phyloP scores from a whole-genome alignment of 2,888 invertebrate species.

The Andrena praecox region DNA sequence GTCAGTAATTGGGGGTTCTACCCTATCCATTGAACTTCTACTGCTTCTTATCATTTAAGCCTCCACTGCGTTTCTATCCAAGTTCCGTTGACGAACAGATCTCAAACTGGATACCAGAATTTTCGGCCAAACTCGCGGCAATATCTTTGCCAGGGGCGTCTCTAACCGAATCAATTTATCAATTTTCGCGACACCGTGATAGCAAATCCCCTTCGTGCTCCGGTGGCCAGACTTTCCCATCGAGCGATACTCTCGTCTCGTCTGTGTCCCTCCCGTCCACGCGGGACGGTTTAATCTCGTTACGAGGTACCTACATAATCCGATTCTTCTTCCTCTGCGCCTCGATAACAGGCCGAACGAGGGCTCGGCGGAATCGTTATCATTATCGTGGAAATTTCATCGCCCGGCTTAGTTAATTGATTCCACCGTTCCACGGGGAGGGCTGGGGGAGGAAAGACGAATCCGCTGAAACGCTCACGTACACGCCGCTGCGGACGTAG shows the following conservation, averaged over 20 bases:
- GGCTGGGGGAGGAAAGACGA: slow-evolving; percentile 19
- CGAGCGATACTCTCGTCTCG: slow-evolving; percentile 46
- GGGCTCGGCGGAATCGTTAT: slow-evolving; percentile 62
- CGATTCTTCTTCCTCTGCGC: slow-evolving; percentile 55
- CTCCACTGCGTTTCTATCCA: too few relatives aligned
- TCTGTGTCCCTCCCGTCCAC: slow-evolving; percentile 20
- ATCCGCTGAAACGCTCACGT: slow-evolving; percentile 29
- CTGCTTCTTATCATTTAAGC: too few relatives aligned
- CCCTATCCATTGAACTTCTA: too few relatives aligned
- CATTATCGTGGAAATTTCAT: slow-evolving; percentile 66
- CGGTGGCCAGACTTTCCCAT: slow-evolving; percentile 8
- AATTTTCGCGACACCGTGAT: slow-evolving; percentile 35
- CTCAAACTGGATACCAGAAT: too few relatives aligned
- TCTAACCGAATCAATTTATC: slow-evolving; percentile 44
- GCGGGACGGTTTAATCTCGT: slow-evolving; percentile 63
- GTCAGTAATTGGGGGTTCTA: too few relatives aligned
- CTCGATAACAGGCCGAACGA: slow-evolving; percentile 44
- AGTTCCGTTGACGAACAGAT: too few relatives aligned
- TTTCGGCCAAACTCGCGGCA: background rate
- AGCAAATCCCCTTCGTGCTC: slow-evolving; percentile 30
- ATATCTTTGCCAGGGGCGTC: too few relatives aligned
- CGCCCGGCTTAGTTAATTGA: slow-evolving; percentile 59
- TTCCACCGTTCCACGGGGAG: slow-evolving; percentile 20
- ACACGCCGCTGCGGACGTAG: slow-evolving; percentile 31
- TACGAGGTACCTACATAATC: slow-evolving; percentile 52